Evolutionary conservation across 2,113 vertebrate genomes (phyloP).

Genomic region (Rhodinocichla rosea): DNA sequence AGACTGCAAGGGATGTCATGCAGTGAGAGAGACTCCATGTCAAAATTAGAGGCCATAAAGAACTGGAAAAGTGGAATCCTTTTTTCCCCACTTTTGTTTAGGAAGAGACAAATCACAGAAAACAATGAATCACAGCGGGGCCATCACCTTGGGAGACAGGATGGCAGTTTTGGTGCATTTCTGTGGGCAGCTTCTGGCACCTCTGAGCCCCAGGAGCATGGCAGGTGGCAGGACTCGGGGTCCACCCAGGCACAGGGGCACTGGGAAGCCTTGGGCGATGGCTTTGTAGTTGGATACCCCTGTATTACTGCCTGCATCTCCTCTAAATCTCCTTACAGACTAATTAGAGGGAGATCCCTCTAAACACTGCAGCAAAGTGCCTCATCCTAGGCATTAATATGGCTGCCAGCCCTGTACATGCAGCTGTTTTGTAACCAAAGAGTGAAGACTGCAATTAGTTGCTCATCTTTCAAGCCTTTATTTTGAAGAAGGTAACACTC

Average conservation of each 20-base stretch:
- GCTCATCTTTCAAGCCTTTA: not conserved
- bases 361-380: not conserved
- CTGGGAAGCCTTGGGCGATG: not conserved
- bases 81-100: not conserved
- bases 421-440: not conserved
- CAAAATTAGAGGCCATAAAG: not conserved
- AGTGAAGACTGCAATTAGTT: not conserved
- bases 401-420: not conserved
- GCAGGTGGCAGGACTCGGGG: accelerated
- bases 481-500: constrained; percentile 5
- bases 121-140: not conserved
- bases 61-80: not conserved
- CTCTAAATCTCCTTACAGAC: not conserved
- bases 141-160: not conserved
- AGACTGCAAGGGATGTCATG: not conserved
- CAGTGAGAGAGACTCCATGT: not conserved
- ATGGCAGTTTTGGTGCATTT: not conserved
- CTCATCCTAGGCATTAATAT: not conserved
- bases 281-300: not conserved
- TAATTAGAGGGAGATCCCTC: not conserved
- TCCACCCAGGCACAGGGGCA: not conserved
- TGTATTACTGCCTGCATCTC: not conserved
- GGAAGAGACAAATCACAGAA: not conserved
- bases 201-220: not conserved
- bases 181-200: not conserved